A percentile compares a stretch with the other conserved stretches of the same genome.
Conservation (phyloP, 1,140 invertebrate species). For the Drosophila trapezifrons region DNA sequence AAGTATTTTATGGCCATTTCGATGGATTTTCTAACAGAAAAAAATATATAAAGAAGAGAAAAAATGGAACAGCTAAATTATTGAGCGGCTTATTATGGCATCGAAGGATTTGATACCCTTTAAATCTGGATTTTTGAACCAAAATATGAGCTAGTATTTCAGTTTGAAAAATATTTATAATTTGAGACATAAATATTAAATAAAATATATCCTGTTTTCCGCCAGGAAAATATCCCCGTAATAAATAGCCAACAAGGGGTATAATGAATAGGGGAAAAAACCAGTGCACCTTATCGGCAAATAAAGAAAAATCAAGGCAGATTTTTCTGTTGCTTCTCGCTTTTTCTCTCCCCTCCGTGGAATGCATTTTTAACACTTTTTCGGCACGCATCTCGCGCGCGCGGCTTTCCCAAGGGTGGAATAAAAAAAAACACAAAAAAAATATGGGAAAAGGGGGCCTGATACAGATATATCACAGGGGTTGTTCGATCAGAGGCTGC, state of each 20-base stretch:
- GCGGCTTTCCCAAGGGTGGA: conserved; percentile 49
- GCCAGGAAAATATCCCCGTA: background rate
- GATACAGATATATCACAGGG: conserved; percentile 5
- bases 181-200: too few relatives aligned
- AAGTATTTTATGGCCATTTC: conserved; percentile 28
- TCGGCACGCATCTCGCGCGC: conserved; percentile 38
- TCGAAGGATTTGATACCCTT: conserved; percentile 10
- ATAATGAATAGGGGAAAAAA: background rate
- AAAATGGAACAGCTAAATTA: conserved; percentile 1
- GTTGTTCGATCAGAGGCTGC: conserved; percentile 48
- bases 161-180: background rate
- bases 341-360: background rate
- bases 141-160: background rate
- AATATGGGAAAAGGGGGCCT: background rate
- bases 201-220: background rate
- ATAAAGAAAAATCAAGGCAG: conserved; percentile 38
- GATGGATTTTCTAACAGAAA: conserved; percentile 9
- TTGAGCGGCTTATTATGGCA: background rate
- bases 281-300: background rate
- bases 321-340: conserved; percentile 12
- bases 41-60: background rate
- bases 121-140: background rate
- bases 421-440: conserved; percentile 22
- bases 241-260: background rate
- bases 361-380: conserved; percentile 57